These are phyloP conservation scores for Ceriagrion tenellum DNA, from an alignment of 2,888 invertebrate species.

Conservation along the genomic window DNA sequence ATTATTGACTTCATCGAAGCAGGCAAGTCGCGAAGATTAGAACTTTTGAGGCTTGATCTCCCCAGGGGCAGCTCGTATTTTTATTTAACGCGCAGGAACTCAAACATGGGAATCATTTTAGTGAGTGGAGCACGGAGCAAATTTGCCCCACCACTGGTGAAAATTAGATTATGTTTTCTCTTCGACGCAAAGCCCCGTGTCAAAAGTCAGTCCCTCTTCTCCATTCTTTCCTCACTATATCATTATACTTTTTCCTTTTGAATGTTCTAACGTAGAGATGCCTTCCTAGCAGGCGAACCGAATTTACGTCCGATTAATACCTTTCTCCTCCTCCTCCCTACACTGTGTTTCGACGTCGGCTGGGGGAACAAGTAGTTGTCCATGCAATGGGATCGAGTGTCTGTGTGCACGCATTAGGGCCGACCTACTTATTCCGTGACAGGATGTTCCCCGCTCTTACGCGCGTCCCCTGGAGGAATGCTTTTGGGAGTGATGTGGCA, in stretches of 20 bases:
- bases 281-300: background rate
- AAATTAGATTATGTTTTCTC: background rate
- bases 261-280: no score
- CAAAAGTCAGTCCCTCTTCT: background rate
- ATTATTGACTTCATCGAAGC: no score
- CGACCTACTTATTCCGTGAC: conserved; percentile 1
- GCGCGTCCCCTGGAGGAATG: background rate
- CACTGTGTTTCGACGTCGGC: background rate
- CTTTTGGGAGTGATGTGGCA: background rate
- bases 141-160: no score
- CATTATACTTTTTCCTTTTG: background rate
- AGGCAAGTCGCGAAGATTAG: no score
- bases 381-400: background rate
- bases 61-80: no score
- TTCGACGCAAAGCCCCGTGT: background rate
- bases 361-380: background rate
- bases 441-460: background rate
- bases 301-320: background rate
- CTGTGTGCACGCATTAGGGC: background rate
- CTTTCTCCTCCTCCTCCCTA: background rate
- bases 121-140: no score
- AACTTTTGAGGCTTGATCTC: no score
- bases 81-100: no score
- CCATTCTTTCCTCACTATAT: background rate
- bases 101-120: no score